phyloP scores from a whole-genome alignment of 2,797 vertebrate genomes.

The Nothura maculosa region DNA sequence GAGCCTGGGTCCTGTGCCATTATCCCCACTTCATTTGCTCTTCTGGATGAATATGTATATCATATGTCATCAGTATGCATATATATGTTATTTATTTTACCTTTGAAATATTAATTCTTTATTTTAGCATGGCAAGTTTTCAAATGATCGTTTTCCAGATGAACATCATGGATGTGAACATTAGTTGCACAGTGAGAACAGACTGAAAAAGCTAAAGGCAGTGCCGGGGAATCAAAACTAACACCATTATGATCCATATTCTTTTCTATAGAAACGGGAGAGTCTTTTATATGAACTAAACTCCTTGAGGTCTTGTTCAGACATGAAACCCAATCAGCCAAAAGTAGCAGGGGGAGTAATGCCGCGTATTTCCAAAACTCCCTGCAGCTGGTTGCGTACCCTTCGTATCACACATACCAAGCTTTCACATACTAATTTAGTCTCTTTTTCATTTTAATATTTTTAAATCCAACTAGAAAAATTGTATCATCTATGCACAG shows the following conservation, averaged over 20 bases:
- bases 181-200: slow-evolving; percentile 51
- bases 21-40: background rate
- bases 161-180: slow-evolving; percentile 12
- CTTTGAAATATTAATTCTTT: background rate
- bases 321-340: background rate
- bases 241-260: slow-evolving; percentile 1
- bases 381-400: slow-evolving; percentile 34
- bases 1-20: background rate
- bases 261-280: background rate
- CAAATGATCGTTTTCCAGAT: background rate
- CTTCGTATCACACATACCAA: background rate
- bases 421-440: slow-evolving; percentile 58
- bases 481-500: slow-evolving; percentile 67
- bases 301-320: slow-evolving; percentile 39
- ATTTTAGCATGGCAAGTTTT: background rate
- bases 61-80: background rate
- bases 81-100: background rate
- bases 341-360: background rate
- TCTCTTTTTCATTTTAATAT: slow-evolving; percentile 72
- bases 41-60: background rate
- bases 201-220: slow-evolving; percentile 34
- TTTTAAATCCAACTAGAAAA: slow-evolving; percentile 72
- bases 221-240: slow-evolving; percentile 33
- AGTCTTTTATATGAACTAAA: slow-evolving; percentile 35
- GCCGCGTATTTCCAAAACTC: slow-evolving; percentile 39